A percentile compares a stretch with the other conserved stretches of the same genome.
Conservation (phyloP, 2,888 invertebrate genomes). For the Machimus rusticus region DNA sequence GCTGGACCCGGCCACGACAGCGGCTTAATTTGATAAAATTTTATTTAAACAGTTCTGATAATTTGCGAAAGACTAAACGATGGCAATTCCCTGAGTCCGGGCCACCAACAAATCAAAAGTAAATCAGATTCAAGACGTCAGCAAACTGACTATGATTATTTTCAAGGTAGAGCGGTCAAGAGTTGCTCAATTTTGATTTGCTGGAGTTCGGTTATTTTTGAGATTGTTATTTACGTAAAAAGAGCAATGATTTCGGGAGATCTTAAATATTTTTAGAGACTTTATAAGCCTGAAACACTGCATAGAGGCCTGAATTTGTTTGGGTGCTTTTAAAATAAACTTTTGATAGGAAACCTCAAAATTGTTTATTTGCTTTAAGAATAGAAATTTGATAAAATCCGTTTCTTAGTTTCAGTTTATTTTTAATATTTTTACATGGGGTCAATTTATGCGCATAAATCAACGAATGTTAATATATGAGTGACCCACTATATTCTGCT, state of each 20-base stretch:
- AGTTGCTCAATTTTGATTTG: neutral
- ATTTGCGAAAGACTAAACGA: neutral
- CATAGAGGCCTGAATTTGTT: neutral
- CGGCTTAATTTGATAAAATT: neutral
- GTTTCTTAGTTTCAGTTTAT: neutral
- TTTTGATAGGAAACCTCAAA: neutral
- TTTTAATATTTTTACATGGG: neutral
- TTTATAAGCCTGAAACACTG: neutral
- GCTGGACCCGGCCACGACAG: neutral
- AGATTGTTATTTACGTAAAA: neutral
- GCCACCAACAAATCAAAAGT: neutral
- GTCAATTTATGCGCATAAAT: neutral
- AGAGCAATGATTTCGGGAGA: neutral
- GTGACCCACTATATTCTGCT: too few species aligned
- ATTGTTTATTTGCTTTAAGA: neutral
- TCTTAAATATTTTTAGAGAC: neutral
- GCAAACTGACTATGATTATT: neutral
- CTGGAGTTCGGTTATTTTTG: neutral
- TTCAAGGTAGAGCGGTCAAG: neutral
- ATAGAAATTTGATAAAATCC: neutral
- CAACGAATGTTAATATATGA: neutral
- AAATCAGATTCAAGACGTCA: neutral
- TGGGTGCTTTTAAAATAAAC: neutral
- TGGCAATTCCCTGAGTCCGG: neutral
- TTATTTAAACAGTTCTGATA: neutral